Percentiles rank a stretch among this genome's conserved stretches.
These are phyloP conservation scores for Sphenodon punctatus DNA, from an alignment of 2,797 vertebrate species.

Conservation along the genomic window DNA sequence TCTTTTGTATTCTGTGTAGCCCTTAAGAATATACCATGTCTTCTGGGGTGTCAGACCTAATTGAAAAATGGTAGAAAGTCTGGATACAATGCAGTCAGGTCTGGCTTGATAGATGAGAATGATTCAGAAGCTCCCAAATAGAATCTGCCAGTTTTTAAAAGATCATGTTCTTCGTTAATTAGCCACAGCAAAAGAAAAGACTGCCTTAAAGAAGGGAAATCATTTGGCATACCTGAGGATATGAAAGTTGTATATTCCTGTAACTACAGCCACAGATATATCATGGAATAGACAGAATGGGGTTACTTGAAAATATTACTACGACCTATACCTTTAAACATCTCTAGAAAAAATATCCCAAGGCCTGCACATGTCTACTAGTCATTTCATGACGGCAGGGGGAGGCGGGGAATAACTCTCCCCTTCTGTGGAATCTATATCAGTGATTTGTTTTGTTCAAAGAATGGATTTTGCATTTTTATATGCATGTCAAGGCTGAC, in stretches of 20 bases:
- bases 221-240: not conserved
- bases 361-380: not conserved
- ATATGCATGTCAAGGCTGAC: not conserved
- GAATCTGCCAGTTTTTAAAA: not conserved
- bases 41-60: not conserved
- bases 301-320: constrained; percentile 17
- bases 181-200: not conserved
- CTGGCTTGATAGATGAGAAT: not conserved
- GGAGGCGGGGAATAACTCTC: not conserved
- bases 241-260: not conserved
- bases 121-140: not conserved
- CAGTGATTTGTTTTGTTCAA: constrained; percentile 26
- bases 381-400: not conserved
- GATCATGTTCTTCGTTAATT: not conserved
- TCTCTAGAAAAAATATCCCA: not conserved
- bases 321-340: not conserved
- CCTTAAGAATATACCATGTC: not conserved
- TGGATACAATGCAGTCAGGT: not conserved
- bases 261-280: constrained; percentile 21
- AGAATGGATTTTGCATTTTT: constrained; percentile 8
- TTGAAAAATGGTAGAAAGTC: not conserved
- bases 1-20: not conserved
- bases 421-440: not conserved
- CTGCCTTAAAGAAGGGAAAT: not conserved
- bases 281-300: constrained; percentile 3